These are phyloP conservation scores for Phenganax marumi DNA, from an alignment of 92 coral and sea anemone genomes.

Conservation along the genomic window DNA sequence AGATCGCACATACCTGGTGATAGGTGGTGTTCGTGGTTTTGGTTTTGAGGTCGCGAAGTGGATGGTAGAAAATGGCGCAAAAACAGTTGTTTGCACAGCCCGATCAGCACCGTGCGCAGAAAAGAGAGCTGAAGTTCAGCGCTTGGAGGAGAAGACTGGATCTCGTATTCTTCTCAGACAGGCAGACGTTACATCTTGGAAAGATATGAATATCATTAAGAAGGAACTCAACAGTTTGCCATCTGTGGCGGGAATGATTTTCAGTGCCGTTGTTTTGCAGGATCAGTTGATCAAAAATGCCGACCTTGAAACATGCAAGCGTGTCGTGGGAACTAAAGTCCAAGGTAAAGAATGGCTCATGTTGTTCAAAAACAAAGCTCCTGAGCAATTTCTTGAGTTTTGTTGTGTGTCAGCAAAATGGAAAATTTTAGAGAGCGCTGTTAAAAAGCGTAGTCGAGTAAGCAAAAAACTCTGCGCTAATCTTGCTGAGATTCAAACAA, in stretches of 20 bases:
- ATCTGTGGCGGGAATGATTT: slow-evolving; percentile 63
- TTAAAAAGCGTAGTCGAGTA: too few relatives aligned
- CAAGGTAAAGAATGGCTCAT: slow-evolving; percentile 46
- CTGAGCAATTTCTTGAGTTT: background rate
- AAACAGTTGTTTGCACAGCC: slow-evolving; percentile 59
- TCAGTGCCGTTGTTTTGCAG: slow-evolving; percentile 66
- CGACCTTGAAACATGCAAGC: slow-evolving; percentile 44
- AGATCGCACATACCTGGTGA: slow-evolving; percentile 62
- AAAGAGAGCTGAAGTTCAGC: slow-evolving; percentile 50
- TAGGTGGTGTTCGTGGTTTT: slow-evolving; percentile 67
- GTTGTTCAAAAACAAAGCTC: background rate
- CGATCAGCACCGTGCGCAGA: slow-evolving; percentile 58
- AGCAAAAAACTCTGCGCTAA: too few relatives aligned
- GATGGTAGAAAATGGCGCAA: slow-evolving; percentile 68
- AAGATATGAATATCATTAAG: slow-evolving; percentile 58
- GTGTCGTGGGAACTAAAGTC: slow-evolving; percentile 68
- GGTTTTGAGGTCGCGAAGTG: slow-evolving; percentile 70
- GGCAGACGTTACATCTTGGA: slow-evolving; percentile 65
- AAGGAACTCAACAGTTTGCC: slow-evolving; percentile 54
- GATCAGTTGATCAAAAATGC: slow-evolving; percentile 59
- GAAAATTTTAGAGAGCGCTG: background rate
- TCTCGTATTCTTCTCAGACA: slow-evolving; percentile 54
- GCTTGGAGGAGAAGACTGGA: slow-evolving; percentile 50
- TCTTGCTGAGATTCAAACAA: too few relatives aligned
- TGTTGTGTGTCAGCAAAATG: background rate